Evolutionary conservation across 1,140 invertebrate genomes (phyloP), one percentile per base, ranked within the genome.

Genomic region (Chelonus insularis): DNA sequence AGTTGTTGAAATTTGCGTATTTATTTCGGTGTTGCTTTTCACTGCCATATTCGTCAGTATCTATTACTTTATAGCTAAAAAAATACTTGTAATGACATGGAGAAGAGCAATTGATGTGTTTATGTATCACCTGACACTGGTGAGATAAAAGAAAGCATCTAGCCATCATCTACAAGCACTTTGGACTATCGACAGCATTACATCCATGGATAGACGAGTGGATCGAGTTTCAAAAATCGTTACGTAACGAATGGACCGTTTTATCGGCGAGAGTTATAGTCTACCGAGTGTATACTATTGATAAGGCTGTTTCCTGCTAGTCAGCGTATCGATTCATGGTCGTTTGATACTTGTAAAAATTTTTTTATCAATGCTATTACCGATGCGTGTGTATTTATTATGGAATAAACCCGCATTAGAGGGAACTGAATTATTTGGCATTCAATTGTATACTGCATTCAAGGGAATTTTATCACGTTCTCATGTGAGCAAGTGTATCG

Each of bases 231-330:
- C 34, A 20, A 50, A 55, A 62, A 62, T 62, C 52, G 41, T 47
- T 62, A 50, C 21, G 29, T 21, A 29, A 62, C 43, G 60, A 57
- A 63, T 57, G 54, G 18, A 50, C n/a, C 16, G 60, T 56, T 62
- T 62, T 50, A 57, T 62, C 54, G 32, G 36, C 21, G 21, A 21
- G 54, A 51, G 54, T 52, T 63, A 52, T 60, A 52, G 21, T 34
- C 36, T 51, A 39, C 48, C 48, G 58, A 54, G 58, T 60, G 58
- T 54, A 54, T 60, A 47, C 51, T 48, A 54, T 32, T 18, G 58
- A 60, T 60, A 60, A 60, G 58, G 58, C 43, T 39, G 25, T 60
- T 54, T 32, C 37, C 21, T 51, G 58, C 50, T 37, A 16, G 4
- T 16, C 41, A 43, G 41, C 16, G 8, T 43, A 43, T 43, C 41